phyloP scores from a whole-genome alignment of 2,888 invertebrate species.

The Lepidocyrtinus sp. region DNA sequence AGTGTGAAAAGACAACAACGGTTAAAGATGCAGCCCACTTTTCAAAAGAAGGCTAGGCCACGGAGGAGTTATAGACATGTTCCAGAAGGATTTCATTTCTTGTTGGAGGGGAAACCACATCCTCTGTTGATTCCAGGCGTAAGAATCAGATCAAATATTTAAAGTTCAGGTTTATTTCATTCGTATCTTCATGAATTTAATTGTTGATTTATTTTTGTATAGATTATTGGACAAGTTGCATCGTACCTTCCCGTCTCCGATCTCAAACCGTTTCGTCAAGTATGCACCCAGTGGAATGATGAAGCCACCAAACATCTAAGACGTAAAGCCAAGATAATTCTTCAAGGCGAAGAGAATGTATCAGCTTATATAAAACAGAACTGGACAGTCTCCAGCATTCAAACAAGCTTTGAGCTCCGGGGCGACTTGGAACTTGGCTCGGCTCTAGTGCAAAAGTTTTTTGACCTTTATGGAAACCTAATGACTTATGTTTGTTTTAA shows the following conservation, averaged over 20 bases:
- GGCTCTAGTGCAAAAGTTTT: conserved; percentile 54
- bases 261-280: conserved; percentile 62
- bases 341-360: conserved; percentile 55
- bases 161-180: neutral
- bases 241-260: conserved; percentile 61
- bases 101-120: conserved; percentile 63
- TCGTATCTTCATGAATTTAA: neutral
- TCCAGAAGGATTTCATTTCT: conserved; percentile 61
- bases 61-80: conserved; percentile 60
- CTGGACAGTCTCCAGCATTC: conserved; percentile 19
- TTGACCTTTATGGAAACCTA: conserved; percentile 45
- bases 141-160: too few species aligned
- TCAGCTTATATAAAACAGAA: conserved; percentile 35
- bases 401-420: conserved; percentile 57
- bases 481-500: conserved; percentile 63
- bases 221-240: conserved; percentile 57
- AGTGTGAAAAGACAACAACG: too few species aligned
- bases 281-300: conserved; percentile 63
- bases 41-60: conserved; percentile 44
- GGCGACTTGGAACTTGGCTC: conserved; percentile 62
- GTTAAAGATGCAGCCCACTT: conserved; percentile 35
- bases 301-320: conserved; percentile 57
- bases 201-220: neutral
- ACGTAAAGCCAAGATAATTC: conserved; percentile 53
- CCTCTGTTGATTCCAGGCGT: conserved; percentile 63